phyloP scores from a whole-genome alignment of 2,888 invertebrate species.

The Smittia sp. region DNA sequence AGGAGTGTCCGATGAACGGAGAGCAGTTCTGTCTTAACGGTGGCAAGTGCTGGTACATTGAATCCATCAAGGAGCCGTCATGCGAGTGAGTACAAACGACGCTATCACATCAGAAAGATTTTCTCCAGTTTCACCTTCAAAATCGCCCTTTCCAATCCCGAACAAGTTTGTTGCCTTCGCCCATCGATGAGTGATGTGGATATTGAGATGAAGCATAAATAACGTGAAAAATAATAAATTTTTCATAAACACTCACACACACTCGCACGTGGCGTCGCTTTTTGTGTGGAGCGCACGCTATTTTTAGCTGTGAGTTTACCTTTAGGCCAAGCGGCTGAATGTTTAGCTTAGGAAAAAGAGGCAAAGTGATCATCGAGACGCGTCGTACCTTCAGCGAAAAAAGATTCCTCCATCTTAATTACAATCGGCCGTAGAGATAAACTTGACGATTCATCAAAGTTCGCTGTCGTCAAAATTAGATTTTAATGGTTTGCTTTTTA shows the following conservation, averaged over 20 bases:
- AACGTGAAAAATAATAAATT: slow-evolving; percentile 12
- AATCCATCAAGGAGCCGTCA: slow-evolving; percentile 73
- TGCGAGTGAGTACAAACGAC: slow-evolving; percentile 76
- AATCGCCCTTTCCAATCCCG: too few species aligned
- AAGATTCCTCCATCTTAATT: slow-evolving; percentile 2
- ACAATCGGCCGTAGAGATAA: neutral
- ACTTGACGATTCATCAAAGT: slow-evolving; percentile 1
- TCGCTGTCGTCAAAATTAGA: slow-evolving; percentile 32
- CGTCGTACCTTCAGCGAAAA: neutral
- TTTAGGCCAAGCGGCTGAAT: slow-evolving; percentile 5
- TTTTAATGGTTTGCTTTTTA: slow-evolving; percentile 38
- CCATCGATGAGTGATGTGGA: slow-evolving; percentile 39
- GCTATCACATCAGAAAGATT: neutral
- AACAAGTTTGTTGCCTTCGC: too few species aligned
- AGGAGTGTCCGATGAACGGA: slow-evolving; percentile 52
- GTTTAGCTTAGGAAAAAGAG: neutral
- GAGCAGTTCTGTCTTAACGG: slow-evolving; percentile 82
- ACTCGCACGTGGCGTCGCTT: neutral
- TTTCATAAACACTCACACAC: slow-evolving; percentile 24
- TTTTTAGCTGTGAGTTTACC: slow-evolving; percentile 20
- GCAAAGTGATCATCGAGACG: neutral
- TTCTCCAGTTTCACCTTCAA: neutral
- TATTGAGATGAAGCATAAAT: slow-evolving; percentile 39
- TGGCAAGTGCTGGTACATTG: slow-evolving; percentile 79
- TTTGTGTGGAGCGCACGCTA: neutral